These are phyloP conservation scores for Phataginus tricuspis DNA, from an alignment of 2,797 vertebrate species.

Conservation along the genomic window DNA sequence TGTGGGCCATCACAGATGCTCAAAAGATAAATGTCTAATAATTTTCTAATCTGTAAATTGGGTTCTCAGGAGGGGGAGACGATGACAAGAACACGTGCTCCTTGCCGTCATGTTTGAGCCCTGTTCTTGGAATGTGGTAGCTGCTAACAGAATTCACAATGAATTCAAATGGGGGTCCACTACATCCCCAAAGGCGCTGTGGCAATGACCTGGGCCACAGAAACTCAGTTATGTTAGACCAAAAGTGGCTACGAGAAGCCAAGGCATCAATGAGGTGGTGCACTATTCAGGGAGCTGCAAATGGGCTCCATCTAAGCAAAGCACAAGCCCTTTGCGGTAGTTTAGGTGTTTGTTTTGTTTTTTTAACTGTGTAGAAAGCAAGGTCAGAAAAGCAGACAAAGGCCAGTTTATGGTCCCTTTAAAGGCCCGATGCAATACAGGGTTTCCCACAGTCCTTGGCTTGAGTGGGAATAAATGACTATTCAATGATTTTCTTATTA, in stretches of 20 bases:
- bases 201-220: too few species aligned
- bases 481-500: background rate
- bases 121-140: background rate
- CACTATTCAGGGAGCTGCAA: background rate
- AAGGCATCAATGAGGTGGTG: background rate
- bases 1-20: background rate
- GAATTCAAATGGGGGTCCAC: background rate
- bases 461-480: background rate
- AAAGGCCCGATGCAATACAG: background rate
- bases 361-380: background rate
- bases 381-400: slow-evolving; percentile 1
- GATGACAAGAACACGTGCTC: background rate
- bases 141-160: background rate
- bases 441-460: background rate
- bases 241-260: background rate
- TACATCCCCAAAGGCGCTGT: background rate
- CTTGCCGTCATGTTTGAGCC: too few species aligned
- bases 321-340: background rate
- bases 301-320: background rate
- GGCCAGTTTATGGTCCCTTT: background rate
- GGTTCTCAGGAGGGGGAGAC: background rate
- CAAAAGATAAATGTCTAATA: background rate
- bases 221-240: background rate
- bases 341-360: background rate
- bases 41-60: background rate